Base-by-base conservation (phyloP, 2,888 invertebrate genomes). In the Patella ulyssiponensis region DNA sequence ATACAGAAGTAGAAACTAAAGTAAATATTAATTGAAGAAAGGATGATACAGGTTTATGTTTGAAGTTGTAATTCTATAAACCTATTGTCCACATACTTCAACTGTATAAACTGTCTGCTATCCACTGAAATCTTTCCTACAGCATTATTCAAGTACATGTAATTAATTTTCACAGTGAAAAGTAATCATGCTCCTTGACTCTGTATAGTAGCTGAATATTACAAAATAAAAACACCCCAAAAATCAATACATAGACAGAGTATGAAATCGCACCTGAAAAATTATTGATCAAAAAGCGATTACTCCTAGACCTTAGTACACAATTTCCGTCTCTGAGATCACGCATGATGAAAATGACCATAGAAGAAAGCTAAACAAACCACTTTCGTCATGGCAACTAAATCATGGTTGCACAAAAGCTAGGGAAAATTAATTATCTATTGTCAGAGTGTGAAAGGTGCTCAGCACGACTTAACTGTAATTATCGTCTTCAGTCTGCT, bases 201-300 rank as follows among this genome's bases (percentile, higher is more conserved):
- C 44, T 44, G 44, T 44, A 44, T 44, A 9, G 44, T 44, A 9
- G 44, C 44, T 44, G 44, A 44, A 44, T 44, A 44, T 44, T 44
- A 44, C 64, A 64, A 64, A 64, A 64, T 64, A 20, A 64, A 23
- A 64, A 64, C 64, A 64, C 44, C 44, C 44, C 7, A 44, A 44
- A 44, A 44, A 44, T 44, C 44, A 44, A 44, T 44, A 44, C 44
- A 44, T 44, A 64, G n/a, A 74, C 64, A 74, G 56, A 74, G 69
- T 70, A 56, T 70, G 75, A 75, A 75, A 75, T 75, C 75, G 70
- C 75, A 75, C 75, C 75, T 75, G 75, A 75, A 70, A 70, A 69
- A 27, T 70, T 70, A 70, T 54, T 69, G 70, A 70, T 69, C 27
- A 12, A 53, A 70, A 54, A 70, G 52, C 69, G 54, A 70, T 75